Evolutionary conservation across 2,888 invertebrate genomes (phyloP).

Genomic region (Graphium colonna): DNA sequence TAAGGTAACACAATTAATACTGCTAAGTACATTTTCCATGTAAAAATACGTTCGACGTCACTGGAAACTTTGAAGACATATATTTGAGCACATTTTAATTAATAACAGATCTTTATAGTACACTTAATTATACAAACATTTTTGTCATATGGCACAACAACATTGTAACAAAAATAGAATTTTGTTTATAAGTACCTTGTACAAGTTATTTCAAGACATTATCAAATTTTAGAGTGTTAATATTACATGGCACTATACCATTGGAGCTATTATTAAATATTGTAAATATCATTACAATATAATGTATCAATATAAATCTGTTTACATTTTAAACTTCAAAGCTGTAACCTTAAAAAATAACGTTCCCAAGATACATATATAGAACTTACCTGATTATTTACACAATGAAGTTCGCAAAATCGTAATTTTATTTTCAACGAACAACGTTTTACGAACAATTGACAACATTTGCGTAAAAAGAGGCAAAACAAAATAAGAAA

Average conservation of each 20-base stretch:
- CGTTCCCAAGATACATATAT: neutral
- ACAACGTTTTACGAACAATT: conserved; percentile 6
- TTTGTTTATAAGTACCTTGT: conserved; percentile 12
- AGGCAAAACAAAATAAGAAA: conserved; percentile 13
- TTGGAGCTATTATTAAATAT: neutral
- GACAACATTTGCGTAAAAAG: conserved; percentile 7
- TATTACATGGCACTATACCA: neutral
- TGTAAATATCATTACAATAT: neutral
- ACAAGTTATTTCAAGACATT: conserved; percentile 8
- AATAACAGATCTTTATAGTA: conserved; percentile 19
- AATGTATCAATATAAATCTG: neutral
- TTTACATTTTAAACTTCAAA: neutral
- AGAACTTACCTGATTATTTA: neutral
- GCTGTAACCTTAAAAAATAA: conserved; percentile 3
- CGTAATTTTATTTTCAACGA: conserved; percentile 1
- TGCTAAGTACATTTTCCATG: conserved; percentile 10
- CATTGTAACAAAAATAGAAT: conserved; percentile 34
- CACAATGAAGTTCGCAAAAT: neutral
- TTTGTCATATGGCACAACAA: conserved; percentile 26
- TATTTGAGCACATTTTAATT: conserved; percentile 16
- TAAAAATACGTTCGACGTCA: conserved; percentile 13
- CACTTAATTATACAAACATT: conserved; percentile 6
- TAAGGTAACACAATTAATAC: conserved; percentile 23
- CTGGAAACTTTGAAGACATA: conserved; percentile 7
- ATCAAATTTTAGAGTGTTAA: neutral